Conservation (phyloP, 2,113 vertebrate species). For the Crotalus horridus region DNA sequence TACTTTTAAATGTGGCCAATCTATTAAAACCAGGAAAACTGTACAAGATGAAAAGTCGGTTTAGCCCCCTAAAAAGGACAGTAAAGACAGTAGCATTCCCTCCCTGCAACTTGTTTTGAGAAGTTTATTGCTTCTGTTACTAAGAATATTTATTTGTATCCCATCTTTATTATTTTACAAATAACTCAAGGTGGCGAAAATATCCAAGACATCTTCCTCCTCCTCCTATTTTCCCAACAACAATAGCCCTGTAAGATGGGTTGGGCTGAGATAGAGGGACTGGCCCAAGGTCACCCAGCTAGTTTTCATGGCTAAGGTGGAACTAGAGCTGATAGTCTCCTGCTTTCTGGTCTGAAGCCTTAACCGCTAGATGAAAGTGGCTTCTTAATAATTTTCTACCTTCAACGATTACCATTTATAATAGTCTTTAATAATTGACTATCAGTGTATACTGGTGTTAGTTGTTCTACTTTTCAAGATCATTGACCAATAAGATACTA, state of each 20-base stretch:
- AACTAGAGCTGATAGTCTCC: background rate
- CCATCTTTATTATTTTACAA: background rate
- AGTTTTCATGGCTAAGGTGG: background rate
- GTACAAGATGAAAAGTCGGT: background rate
- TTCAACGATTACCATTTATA: background rate
- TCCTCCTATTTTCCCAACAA: background rate
- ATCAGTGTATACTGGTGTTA: background rate
- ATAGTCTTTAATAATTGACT: background rate
- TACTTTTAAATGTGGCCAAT: fast-evolving
- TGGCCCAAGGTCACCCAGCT: background rate
- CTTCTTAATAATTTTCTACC: background rate
- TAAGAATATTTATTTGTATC: background rate
- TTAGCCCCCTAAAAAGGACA: background rate
- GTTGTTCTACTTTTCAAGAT: background rate
- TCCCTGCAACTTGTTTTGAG: background rate
- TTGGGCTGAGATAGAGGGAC: background rate
- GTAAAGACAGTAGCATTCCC: background rate
- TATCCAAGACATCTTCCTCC: background rate
- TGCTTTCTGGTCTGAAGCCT: background rate
- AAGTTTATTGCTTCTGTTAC: background rate
- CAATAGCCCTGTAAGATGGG: background rate
- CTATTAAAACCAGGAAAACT: background rate
- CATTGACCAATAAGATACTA: background rate
- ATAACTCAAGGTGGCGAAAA: background rate
- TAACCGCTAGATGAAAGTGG: background rate